These are phyloP conservation scores for Steinernema hermaphroditum DNA, from an alignment of 2,888 invertebrate genomes.

Conservation along the genomic window DNA sequence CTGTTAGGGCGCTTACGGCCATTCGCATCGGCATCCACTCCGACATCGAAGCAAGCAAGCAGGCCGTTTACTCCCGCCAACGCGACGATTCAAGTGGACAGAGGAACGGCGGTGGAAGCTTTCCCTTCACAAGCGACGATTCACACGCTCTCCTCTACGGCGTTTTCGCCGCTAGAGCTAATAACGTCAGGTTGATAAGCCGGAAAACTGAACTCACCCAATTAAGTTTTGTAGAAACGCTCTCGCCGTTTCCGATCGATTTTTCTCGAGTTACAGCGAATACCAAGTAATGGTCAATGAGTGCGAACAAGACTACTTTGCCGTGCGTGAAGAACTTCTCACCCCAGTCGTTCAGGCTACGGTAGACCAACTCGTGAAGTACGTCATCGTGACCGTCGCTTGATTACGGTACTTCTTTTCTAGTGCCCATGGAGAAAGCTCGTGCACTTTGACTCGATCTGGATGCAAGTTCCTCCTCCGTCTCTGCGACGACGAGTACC, in stretches of 20 bases:
- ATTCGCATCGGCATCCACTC: constrained; percentile 60
- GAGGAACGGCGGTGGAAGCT: neutral
- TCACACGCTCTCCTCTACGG: constrained; percentile 63
- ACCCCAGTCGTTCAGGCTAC: constrained; percentile 61
- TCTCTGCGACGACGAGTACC: constrained; percentile 90
- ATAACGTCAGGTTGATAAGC: constrained; percentile 54
- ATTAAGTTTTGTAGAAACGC: too few species aligned
- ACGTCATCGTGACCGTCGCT: neutral
- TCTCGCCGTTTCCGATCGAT: constrained; percentile 57
- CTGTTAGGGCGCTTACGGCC: constrained; percentile 61
- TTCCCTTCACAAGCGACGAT: constrained; percentile 58
- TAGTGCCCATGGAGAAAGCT: constrained; percentile 54
- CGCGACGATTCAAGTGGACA: neutral
- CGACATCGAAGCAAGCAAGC: constrained; percentile 55
- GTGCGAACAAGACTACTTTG: constrained; percentile 62
- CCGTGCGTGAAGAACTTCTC: constrained; percentile 55
- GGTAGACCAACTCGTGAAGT: constrained; percentile 47
- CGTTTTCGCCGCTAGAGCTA: constrained; percentile 62
- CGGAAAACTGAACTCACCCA: too few species aligned
- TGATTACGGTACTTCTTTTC: constrained; percentile 16
- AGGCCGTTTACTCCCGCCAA: constrained; percentile 51
- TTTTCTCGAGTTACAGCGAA: constrained; percentile 57
- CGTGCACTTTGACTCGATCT: constrained; percentile 72
- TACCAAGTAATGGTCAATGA: constrained; percentile 63
- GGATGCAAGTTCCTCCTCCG: constrained; percentile 88